Base-by-base conservation (phyloP, 2,888 invertebrate species). In the Nycteola revayana region DNA sequence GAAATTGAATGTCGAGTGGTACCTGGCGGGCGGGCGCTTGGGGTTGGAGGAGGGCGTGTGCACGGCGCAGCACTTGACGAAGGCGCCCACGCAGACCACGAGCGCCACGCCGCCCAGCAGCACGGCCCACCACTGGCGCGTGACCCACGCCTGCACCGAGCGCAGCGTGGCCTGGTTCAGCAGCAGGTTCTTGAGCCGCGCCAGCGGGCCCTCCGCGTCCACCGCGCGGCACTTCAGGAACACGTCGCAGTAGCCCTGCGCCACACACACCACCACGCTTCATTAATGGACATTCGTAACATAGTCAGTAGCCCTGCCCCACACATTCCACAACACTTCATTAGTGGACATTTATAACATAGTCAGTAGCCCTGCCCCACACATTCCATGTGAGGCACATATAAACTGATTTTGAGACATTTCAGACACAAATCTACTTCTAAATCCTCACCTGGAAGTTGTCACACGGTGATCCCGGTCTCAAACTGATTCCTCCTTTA, bases 1-100 rank as follows among this genome's bases (percentile, higher is more conserved):
- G 14, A 14, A 5, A 14, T 14, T 14, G 14, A 14, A 14, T 14
- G 14, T n/a, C n/a, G n/a, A 18, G 6, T 6, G 18, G 18, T 26
- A 87, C 89, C 98, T 92, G 6, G 98, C 98, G 0, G 98, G 97
- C 34, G 97, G 94, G 64, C 98, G 96, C 80, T 98, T 98, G 3
- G 99, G 99, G 91, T 99, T 99, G 46, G 97, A 98, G 37, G 98
- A 98, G 11, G 99, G 99, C 33, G 99, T 99, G 85, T 99, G 99
- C 32, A 99, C 99, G 17, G 99, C 99, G 82, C 99, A 99, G 80
- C 99, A 98, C 81, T 99, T 99, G 68, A 99, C 98, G 81, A 99
- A 99, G 37, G 97, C 90, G 33, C 97, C 98, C 98, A 99, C 98
- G 67, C 98, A 93, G 59, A 98, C 94, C 33, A 99, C 93, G 71